phyloP scores from a whole-genome alignment of 1,140 invertebrate species.

The Bombus huntii region DNA sequence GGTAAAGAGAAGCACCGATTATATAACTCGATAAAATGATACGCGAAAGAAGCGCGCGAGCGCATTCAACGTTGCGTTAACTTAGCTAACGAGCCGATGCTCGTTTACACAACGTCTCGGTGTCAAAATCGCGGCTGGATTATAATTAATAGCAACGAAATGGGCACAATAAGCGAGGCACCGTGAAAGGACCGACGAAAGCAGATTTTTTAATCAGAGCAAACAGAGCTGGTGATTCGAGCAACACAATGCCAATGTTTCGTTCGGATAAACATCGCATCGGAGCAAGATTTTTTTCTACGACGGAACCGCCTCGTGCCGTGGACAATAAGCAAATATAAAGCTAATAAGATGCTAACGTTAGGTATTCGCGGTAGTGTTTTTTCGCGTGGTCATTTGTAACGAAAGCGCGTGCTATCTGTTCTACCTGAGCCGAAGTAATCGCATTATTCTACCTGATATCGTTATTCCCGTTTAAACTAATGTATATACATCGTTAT shows the following conservation, averaged over 20 bases:
- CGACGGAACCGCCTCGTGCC: background rate
- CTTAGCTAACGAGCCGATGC: background rate
- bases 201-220: background rate
- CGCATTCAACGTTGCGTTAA: too few species aligned
- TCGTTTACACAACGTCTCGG: background rate
- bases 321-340: background rate
- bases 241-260: background rate
- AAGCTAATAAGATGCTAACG: background rate
- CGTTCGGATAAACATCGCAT: background rate
- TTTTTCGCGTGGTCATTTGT: background rate
- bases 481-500: background rate
- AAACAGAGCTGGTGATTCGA: background rate
- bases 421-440: background rate
- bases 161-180: background rate
- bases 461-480: background rate
- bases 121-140: background rate
- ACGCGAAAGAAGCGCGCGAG: background rate
- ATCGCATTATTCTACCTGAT: background rate
- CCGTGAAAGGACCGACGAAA: background rate
- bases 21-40: background rate
- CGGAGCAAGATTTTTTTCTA: background rate
- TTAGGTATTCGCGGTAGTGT: background rate
- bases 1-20: background rate
- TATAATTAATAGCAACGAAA: slow-evolving; percentile 7
- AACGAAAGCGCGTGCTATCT: background rate